phyloP scores from a whole-genome alignment of 2,797 vertebrate genomes.

The Champsocephalus gunnari region DNA sequence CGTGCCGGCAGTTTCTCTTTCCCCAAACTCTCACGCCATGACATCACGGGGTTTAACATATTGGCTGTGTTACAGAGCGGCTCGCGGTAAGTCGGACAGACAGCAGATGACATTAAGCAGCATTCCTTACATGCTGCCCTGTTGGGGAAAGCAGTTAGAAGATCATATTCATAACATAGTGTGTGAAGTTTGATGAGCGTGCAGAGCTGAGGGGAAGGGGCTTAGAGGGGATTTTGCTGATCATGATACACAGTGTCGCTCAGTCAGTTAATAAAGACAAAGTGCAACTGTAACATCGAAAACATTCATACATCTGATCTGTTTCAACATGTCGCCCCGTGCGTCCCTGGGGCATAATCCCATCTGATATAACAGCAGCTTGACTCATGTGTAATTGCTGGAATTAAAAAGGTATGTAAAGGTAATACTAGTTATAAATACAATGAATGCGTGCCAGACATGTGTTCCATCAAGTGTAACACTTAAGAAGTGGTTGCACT shows the following conservation, averaged over 20 bases:
- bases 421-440: constrained; percentile 30
- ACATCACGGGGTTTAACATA: constrained; percentile 63
- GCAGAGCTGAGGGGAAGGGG: constrained; percentile 38
- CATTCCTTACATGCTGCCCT: constrained; percentile 64
- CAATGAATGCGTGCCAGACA: constrained; percentile 33
- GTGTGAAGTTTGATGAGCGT: constrained; percentile 61
- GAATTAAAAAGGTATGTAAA: constrained; percentile 36
- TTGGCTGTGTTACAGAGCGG: constrained; percentile 27
- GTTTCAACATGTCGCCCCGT: constrained; percentile 36
- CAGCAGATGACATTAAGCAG: constrained; percentile 62
- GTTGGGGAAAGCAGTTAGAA: constrained; percentile 52
- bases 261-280: constrained; percentile 8
- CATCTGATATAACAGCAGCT: constrained; percentile 30
- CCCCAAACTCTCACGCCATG: constrained; percentile 43
- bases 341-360: constrained; percentile 14
- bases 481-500: neutral
- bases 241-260: constrained; percentile 30
- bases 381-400: constrained; percentile 17
- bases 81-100: constrained; percentile 51
- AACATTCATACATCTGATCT: constrained; percentile 23
- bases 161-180: constrained; percentile 67
- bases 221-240: constrained; percentile 49
- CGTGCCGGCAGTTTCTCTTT: constrained; percentile 45
- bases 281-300: constrained; percentile 9
- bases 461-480: neutral